Conservation (phyloP, 2,888 invertebrate genomes). For the Diachrysia chrysitis region DNA sequence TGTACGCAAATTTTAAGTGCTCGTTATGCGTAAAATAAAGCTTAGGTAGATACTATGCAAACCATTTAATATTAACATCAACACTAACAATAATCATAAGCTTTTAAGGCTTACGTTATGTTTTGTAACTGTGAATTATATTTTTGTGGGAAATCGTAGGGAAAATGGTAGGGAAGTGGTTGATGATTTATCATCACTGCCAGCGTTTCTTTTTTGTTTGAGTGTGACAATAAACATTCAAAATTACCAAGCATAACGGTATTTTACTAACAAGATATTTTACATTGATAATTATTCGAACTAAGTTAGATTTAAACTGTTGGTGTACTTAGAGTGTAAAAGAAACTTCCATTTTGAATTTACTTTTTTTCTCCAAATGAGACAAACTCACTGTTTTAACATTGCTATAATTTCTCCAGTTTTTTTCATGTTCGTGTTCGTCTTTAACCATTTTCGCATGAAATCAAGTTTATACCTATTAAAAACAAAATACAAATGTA, state of each 20-base stretch:
- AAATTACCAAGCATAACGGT: neutral
- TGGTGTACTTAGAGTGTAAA: conserved; percentile 52
- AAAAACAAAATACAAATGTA: too few species aligned
- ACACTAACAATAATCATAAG: neutral
- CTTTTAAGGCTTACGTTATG: neutral
- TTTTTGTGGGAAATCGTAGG: neutral
- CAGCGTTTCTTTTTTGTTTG: too few species aligned
- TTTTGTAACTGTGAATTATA: neutral
- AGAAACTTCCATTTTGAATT: conserved; percentile 17
- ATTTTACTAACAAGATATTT: neutral
- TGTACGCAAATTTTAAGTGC: neutral
- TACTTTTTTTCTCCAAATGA: conserved; percentile 24
- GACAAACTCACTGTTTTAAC: neutral
- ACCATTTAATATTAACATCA: neutral
- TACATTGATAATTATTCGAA: conserved; percentile 6
- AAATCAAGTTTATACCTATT: too few species aligned
- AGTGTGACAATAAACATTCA: too few species aligned
- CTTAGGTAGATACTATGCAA: neutral
- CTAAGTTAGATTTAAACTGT: conserved; percentile 22
- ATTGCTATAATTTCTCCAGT: neutral
- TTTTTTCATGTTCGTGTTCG: neutral
- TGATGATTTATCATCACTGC: too few species aligned
- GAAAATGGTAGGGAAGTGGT: too few species aligned
- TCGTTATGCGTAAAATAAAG: neutral
- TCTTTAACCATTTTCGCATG: neutral